Conservation (phyloP, 2,797 vertebrate genomes). For the Lepidocolaptes lacrymiger region DNA sequence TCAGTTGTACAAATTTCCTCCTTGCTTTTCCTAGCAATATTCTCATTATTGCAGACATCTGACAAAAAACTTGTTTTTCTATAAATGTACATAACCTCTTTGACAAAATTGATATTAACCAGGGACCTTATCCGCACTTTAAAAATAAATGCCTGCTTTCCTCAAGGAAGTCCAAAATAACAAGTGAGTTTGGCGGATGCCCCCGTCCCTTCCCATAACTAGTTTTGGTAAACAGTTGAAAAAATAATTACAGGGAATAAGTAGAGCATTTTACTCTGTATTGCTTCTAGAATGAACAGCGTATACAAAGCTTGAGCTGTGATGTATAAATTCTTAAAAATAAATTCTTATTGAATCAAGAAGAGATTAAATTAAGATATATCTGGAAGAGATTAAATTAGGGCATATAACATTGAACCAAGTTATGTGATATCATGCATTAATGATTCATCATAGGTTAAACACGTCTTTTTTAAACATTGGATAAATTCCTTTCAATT, state of each 20-base stretch:
- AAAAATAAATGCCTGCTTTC: not conserved
- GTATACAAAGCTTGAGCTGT: not conserved
- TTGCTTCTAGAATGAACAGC: not conserved
- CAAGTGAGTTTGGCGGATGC: not conserved
- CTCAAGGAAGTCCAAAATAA: not conserved
- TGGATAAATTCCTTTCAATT: not conserved
- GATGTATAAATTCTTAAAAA: too few relatives aligned
- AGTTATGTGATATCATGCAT: not conserved
- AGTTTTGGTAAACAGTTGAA: not conserved
- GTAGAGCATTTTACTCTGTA: not conserved
- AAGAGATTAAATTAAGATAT: not conserved
- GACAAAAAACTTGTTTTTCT: not conserved
- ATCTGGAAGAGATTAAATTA: not conserved
- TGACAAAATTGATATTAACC: not conserved
- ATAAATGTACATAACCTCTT: not conserved
- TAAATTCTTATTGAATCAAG: not conserved
- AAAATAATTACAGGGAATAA: not conserved
- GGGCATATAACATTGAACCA: not conserved
- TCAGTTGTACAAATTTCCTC: not conserved
- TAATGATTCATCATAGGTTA: not conserved
- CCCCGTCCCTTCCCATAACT: not conserved
- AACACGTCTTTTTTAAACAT: not conserved
- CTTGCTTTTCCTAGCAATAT: not conserved
- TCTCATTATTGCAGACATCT: not conserved
- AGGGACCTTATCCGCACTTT: not conserved